A percentile compares a stretch with the other conserved stretches of the same genome.
Evolutionary conservation across 92 coral and sea anemone species (phyloP).

Genomic region (Palythoa grandis): DNA sequence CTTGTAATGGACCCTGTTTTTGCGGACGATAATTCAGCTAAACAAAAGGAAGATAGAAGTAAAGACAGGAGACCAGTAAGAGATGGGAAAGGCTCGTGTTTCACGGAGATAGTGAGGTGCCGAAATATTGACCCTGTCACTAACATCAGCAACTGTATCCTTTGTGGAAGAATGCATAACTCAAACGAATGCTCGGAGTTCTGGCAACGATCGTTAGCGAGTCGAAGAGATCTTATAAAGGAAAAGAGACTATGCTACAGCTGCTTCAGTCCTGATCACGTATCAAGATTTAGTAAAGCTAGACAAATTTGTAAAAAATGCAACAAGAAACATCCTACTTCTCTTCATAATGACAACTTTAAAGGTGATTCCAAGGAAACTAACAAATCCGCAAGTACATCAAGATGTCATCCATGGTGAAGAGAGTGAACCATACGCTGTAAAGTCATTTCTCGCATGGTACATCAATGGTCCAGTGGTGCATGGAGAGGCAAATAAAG

Average conservation of each 20-base stretch:
- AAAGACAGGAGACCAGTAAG: constrained; percentile 36
- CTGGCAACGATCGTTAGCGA: constrained; percentile 48
- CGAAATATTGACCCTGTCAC: not conserved
- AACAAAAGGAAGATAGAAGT: constrained; percentile 8
- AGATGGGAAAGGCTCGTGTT: constrained; percentile 47
- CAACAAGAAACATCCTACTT: constrained; percentile 70
- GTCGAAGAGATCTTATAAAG: constrained; percentile 62
- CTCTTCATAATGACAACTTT: constrained; percentile 64
- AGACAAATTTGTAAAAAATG: constrained; percentile 52
- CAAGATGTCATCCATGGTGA: constrained; percentile 55
- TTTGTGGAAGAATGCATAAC: constrained; percentile 60
- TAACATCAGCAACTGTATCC: constrained; percentile 26
- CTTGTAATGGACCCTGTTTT: constrained; percentile 67
- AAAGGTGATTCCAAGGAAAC: constrained; percentile 29
- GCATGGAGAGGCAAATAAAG: constrained; percentile 1
- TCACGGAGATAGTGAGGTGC: constrained; percentile 15
- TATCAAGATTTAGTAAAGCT: constrained; percentile 60
- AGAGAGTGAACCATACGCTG: constrained; percentile 59
- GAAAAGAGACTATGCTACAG: constrained; percentile 28
- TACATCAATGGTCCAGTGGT: constrained; percentile 54
- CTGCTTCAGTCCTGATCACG: constrained; percentile 56
- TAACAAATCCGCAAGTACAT: not conserved
- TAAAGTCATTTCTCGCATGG: constrained; percentile 64
- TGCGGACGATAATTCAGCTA: constrained; percentile 30
- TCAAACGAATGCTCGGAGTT: constrained; percentile 72